Evolutionary conservation across 2,113 vertebrate genomes (phyloP).

Genomic region (Ptyas mucosa): DNA sequence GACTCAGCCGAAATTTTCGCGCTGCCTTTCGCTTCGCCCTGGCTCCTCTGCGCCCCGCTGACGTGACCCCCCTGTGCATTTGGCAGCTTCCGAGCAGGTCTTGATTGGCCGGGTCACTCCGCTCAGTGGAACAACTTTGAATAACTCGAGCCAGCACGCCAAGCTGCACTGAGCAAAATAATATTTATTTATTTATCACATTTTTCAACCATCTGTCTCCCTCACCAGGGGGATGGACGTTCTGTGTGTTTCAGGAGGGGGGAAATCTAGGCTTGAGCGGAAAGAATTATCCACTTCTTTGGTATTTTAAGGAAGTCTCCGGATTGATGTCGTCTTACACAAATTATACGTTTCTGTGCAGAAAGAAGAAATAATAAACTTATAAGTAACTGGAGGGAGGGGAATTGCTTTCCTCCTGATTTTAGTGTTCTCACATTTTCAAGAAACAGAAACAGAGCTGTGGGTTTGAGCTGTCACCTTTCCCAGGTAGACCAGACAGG

Average conservation of each 20-base stretch:
- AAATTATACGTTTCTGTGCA: no score
- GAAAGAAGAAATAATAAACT: not conserved
- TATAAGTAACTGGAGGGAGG: rapidly evolving
- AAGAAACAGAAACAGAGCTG: not conserved
- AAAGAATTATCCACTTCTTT: not conserved
- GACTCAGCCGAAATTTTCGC: not conserved
- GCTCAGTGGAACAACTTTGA: not conserved
- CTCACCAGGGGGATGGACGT: not conserved
- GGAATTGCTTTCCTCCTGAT: not conserved
- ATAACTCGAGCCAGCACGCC: not conserved
- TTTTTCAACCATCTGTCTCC: not conserved
- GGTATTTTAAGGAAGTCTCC: not conserved
- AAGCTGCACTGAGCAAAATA: not conserved
- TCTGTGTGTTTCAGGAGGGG: not conserved
- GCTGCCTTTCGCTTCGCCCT: not conserved
- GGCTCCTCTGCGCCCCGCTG: no score
- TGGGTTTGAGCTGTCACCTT: not conserved
- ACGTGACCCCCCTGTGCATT: not conserved
- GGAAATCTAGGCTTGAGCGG: not conserved
- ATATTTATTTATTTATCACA: not conserved
- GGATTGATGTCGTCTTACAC: not conserved
- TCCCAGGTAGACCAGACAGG: not conserved
- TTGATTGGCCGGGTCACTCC: rapidly evolving
- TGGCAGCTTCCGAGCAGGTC: not conserved
- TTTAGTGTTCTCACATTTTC: not conserved